A percentile compares a stretch with the other conserved stretches of the same genome.
Evolutionary conservation across 2,797 vertebrate species (phyloP).

Genomic region (Anas capensis): DNA sequence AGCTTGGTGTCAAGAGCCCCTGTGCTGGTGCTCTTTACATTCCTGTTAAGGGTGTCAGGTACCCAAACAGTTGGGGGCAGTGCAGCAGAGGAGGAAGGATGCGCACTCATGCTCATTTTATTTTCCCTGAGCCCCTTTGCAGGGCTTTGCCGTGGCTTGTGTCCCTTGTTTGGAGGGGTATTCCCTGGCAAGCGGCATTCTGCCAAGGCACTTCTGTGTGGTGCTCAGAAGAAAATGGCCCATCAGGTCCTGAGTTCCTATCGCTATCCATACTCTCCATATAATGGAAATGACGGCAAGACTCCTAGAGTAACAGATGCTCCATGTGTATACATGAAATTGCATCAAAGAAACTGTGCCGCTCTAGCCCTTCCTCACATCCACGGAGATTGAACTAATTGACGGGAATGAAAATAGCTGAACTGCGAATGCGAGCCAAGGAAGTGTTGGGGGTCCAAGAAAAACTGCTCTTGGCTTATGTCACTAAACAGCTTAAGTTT

Average conservation of each 20-base stretch:
- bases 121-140: neutral
- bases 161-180: constrained; percentile 12
- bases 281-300: constrained; percentile 58
- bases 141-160: rapidly evolving
- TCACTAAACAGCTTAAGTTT: constrained; percentile 74
- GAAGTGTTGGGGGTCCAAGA: constrained; percentile 74
- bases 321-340: constrained; percentile 44
- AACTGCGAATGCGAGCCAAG: constrained; percentile 63
- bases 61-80: neutral
- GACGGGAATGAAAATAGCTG: constrained; percentile 59
- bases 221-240: constrained; percentile 41
- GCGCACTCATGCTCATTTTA: neutral
- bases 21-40: neutral
- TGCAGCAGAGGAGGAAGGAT: neutral
- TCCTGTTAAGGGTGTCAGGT: neutral
- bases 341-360: constrained; percentile 28
- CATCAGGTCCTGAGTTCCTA: constrained; percentile 52
- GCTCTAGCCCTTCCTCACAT: constrained; percentile 52
- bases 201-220: constrained; percentile 35
- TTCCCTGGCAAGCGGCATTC: neutral
- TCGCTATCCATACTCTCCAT: constrained; percentile 15
- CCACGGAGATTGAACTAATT: constrained; percentile 68
- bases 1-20: neutral
- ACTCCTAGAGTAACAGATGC: constrained; percentile 67
- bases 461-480: constrained; percentile 70